Conservation (phyloP, 2,888 invertebrate species). For the Drosophila ochracea region DNA sequence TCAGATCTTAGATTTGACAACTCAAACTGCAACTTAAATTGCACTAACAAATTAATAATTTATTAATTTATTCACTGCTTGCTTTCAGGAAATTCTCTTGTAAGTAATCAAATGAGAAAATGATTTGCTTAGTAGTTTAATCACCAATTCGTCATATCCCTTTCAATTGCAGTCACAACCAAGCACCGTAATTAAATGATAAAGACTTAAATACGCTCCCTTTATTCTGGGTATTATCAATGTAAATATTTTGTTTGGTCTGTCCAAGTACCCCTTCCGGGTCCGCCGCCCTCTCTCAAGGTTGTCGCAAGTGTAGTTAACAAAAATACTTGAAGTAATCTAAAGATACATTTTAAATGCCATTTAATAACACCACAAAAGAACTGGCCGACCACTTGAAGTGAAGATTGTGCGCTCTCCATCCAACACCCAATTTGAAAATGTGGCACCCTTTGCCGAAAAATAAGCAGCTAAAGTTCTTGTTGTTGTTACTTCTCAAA, state of each 20-base stretch:
- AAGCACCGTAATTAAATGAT: constrained; percentile 21
- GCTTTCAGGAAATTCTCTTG: background rate
- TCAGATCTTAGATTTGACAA: background rate
- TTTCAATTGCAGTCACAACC: constrained; percentile 8
- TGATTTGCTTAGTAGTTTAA: background rate
- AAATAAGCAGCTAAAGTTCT: constrained; percentile 56
- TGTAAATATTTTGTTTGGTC: constrained; percentile 13
- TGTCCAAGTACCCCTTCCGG: background rate
- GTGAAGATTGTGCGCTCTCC: constrained; percentile 18
- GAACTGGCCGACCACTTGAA: constrained; percentile 58
- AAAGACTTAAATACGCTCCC: constrained; percentile 13
- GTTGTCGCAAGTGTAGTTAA: constrained; percentile 24
- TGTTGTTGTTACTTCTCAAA: constrained; percentile 55
- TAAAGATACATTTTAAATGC: constrained; percentile 71
- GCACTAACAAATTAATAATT: background rate
- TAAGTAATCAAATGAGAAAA: background rate
- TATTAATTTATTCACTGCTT: background rate
- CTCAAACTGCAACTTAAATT: too few relatives aligned
- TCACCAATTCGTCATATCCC: background rate
- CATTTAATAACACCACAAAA: constrained; percentile 76
- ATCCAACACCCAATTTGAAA: constrained; percentile 22
- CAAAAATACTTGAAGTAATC: constrained; percentile 63
- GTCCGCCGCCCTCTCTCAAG: background rate
- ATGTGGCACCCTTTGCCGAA: constrained; percentile 47
- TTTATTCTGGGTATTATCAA: constrained; percentile 13